Conservation (phyloP, 2,888 invertebrate species). For the Ophion ellenae region DNA sequence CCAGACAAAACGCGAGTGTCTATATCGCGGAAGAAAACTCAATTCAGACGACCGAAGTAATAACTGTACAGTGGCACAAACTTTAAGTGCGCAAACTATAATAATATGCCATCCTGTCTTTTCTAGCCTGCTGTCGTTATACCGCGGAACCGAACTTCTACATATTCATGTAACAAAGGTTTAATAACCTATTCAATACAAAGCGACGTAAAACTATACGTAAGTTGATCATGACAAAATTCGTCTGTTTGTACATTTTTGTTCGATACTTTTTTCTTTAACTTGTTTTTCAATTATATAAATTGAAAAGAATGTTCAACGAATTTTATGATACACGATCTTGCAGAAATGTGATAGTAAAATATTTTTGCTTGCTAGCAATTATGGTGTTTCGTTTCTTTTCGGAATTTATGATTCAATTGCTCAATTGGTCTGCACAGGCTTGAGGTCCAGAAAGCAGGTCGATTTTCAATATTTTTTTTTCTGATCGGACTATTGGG, state of each 20-base stretch:
- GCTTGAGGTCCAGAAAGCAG: too few relatives aligned
- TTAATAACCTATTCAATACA: slow-evolving; percentile 23
- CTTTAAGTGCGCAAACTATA: slow-evolving; percentile 31
- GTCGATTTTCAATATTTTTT: too few relatives aligned
- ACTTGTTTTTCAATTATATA: background rate
- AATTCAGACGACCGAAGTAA: slow-evolving; percentile 47
- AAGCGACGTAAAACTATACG: background rate
- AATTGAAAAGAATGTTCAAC: slow-evolving; percentile 1
- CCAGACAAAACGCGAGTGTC: slow-evolving; percentile 13
- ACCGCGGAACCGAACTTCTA: slow-evolving; percentile 46
- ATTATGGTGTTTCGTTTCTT: background rate
- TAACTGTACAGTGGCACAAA: slow-evolving; percentile 27
- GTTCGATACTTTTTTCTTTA: background rate
- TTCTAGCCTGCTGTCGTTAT: slow-evolving; percentile 41
- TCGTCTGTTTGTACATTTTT: background rate
- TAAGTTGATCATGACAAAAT: background rate
- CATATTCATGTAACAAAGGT: slow-evolving; percentile 37
- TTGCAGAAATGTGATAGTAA: background rate
- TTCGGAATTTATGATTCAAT: too few relatives aligned
- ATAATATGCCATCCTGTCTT: slow-evolving; percentile 29
- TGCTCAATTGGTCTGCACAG: too few relatives aligned
- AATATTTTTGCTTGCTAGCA: background rate
- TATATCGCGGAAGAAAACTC: slow-evolving; percentile 49
- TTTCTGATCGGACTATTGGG: too few relatives aligned
- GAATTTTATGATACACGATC: background rate